phyloP scores from a whole-genome alignment of 1,140 invertebrate species.

The Bombus difficillimus region DNA sequence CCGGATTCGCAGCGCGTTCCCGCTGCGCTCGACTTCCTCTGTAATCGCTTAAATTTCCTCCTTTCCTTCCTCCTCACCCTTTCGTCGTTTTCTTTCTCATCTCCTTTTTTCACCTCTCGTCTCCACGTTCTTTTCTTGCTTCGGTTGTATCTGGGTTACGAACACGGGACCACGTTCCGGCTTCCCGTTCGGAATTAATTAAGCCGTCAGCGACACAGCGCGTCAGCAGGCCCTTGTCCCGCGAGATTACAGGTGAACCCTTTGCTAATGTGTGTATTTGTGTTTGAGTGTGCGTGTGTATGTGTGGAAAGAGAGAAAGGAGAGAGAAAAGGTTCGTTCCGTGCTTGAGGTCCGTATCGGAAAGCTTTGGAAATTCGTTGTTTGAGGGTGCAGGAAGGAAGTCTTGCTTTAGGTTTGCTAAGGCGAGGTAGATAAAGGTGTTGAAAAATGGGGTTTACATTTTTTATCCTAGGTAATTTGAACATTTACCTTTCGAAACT shows the following conservation, averaged over 20 bases:
- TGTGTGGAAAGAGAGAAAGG: not conserved
- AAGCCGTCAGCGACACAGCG: constrained; percentile 59
- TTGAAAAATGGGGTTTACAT: not conserved
- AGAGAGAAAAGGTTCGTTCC: not conserved
- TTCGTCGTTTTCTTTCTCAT: not conserved
- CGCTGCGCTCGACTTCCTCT: constrained; percentile 21
- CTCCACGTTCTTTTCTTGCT: not conserved
- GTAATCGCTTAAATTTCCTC: constrained; percentile 36
- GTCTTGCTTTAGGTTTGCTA: not conserved
- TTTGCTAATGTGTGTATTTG: not conserved
- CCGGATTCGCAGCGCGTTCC: constrained; percentile 50
- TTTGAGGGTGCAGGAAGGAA: too few relatives aligned
- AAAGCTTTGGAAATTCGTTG: not conserved
- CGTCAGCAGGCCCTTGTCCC: constrained; percentile 14
- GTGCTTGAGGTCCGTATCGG: not conserved
- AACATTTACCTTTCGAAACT: not conserved
- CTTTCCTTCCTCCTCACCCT: not conserved
- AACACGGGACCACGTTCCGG: constrained; percentile 45
- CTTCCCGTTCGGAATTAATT: constrained; percentile 61
- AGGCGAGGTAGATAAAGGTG: too few relatives aligned
- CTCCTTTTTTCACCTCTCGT: not conserved
- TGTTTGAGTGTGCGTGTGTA: not conserved
- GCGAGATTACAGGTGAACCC: constrained; percentile 47
- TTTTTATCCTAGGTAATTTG: not conserved
- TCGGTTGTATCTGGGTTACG: constrained; percentile 59